Base-by-base conservation (phyloP, 2,113 vertebrate genomes). In the Oryzias melastigma region DNA sequence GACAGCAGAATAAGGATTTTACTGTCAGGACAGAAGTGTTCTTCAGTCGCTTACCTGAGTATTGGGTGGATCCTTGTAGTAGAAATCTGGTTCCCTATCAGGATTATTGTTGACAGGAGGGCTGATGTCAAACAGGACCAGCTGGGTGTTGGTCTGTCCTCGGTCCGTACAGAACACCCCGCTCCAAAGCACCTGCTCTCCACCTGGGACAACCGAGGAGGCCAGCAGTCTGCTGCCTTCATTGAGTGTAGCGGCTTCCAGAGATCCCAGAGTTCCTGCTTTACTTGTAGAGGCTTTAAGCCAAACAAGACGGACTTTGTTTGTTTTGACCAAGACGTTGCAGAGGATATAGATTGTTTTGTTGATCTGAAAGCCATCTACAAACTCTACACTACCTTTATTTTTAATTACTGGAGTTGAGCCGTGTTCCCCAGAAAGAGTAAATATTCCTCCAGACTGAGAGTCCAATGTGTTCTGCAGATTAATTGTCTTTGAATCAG, bases 71-170 rank as follows among this genome's bases (percentile, higher is more conserved):
- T 22, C 3, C 2, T 47, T n/a, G 10, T 1, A 5, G 45, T n/a
- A 24, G 72, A 88, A 84, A 35, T 85, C 74, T 17, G 62, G 74
- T 54, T 88, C 84, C 0, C 0, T 0, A 3, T 62, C 4, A 0
- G 0, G 0, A 0, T 0, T 0, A 1, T 0, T 1, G 4, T 0
- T 56, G 41, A 15, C 5, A 53, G 77, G 56, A 0, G 70, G 77
- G 15, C 65, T 87, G 74, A 93, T 74, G 69, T 89, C 67, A 41
- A 94, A 99, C 86, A 98, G 60, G 58, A 91, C 88, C 61, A 99
- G 78, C 1, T 68, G 10, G 27, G 84, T 88, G 68, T 89, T 74
- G n/a, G 74, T 81, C 4, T 5, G 14, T 27, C 45, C 53, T 53
- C 58, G 25, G 24, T 91, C 81, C 65, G 67, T 73, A 27, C 52